phyloP scores from a whole-genome alignment of 2,888 invertebrate species.

The Xestobium rufovillosum region DNA sequence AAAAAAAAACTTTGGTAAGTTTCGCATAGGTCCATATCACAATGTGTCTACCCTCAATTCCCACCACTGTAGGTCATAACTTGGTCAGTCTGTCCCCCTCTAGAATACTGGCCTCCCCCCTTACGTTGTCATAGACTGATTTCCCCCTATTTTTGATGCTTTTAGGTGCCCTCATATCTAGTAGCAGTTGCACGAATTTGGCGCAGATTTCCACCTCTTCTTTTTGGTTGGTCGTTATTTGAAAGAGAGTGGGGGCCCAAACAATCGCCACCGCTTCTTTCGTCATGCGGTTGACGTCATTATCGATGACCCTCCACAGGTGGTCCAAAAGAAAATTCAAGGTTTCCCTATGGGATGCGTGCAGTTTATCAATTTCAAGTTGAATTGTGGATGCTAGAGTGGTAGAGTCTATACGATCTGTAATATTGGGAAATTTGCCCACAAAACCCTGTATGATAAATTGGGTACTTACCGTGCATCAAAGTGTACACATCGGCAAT shows the following conservation, averaged over 20 bases:
- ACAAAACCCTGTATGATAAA: too few species aligned
- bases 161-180: not conserved
- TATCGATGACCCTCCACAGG: constrained; percentile 68
- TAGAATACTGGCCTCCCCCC: constrained; percentile 2
- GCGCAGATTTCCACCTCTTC: not conserved
- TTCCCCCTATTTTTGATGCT: not conserved
- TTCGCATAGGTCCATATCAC: too few species aligned
- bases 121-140: not conserved
- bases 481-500: not conserved
- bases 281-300: constrained; percentile 62
- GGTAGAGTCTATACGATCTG: too few species aligned
- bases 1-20: too few species aligned
- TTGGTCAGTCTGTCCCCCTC: too few species aligned
- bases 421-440: too few species aligned
- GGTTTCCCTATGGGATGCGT: constrained; percentile 72
- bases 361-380: too few species aligned
- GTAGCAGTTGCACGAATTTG: not conserved
- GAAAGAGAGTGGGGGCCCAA: not conserved
- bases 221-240: not conserved
- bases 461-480: not conserved
- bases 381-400: too few species aligned
- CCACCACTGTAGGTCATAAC: too few species aligned
- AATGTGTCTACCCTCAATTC: too few species aligned
- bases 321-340: constrained; percentile 74
- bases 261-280: not conserved